Conservation (phyloP, 1,140 invertebrate species). For the Triops cancriformis region DNA sequence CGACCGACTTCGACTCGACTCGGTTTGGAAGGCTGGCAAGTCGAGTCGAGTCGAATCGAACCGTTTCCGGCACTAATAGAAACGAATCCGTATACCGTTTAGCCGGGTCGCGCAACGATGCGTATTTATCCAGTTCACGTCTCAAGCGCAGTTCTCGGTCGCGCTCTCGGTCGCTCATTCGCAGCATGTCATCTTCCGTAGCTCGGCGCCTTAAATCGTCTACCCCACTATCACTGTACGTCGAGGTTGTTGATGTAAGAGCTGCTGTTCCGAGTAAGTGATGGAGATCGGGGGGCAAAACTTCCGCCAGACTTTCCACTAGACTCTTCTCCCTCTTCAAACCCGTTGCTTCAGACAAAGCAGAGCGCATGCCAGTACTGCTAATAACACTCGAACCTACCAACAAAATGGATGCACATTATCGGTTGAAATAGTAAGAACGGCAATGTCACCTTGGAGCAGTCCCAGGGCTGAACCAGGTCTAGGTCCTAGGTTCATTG, state of each 20-base stretch:
- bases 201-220: constrained; percentile 22
- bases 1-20: too few relatives aligned
- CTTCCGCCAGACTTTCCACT: constrained; percentile 38
- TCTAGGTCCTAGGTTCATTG: constrained; percentile 35
- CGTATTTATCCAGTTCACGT: constrained; percentile 34
- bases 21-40: too few relatives aligned
- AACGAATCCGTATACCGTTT: constrained; percentile 31
- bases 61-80: too few relatives aligned
- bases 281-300: constrained; percentile 43
- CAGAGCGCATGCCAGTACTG: constrained; percentile 24
- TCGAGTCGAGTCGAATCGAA: too few relatives aligned
- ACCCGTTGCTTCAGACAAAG: constrained; percentile 18
- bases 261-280: constrained; percentile 37
- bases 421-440: not conserved
- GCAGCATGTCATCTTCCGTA: constrained; percentile 40
- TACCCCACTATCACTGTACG: not conserved
- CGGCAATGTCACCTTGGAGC: constrained; percentile 38
- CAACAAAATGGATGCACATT: not conserved
- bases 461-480: constrained; percentile 45
- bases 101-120: constrained; percentile 34
- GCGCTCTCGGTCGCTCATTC: constrained; percentile 36
- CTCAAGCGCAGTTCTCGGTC: constrained; percentile 36
- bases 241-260: not conserved
- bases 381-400: constrained; percentile 30
- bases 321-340: constrained; percentile 23